Evolutionary conservation across 2,888 invertebrate genomes (phyloP), one percentile per base, ranked within the genome.

Genomic region (Hypselothyrea guttata): DNA sequence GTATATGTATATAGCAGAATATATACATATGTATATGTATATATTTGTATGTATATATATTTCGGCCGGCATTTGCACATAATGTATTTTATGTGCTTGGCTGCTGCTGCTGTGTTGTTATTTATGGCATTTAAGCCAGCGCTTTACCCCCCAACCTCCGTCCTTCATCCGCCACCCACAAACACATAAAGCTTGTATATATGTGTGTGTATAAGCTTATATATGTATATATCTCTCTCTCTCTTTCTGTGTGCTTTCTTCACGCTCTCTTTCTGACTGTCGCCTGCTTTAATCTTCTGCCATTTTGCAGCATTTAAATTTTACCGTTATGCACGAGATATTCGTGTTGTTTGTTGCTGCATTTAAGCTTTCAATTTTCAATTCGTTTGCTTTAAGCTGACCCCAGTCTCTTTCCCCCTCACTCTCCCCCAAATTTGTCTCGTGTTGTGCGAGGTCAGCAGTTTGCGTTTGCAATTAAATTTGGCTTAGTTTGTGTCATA

Each of bases 71-170:
- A 37, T 42, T 53, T 51, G 60, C 55, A 75, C 51, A 72, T 72
- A 55, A 71, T 72, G 58, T 72, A 58, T 69, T 67, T 62, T 72
- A 83, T 79, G 62, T 83, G 63, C 61, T 66, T 63, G 13, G 52
- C 47, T 83, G 64, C 77, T 53, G 49, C 62, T 57, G 54, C 63
- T 58, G 48, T 49, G 46, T 41, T 66, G 74, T 81, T 79, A 86
- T 79, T 79, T 84, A 81, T 84, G 86, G 79, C 63, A 83, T 83
- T 85, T 75, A 75, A 76, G 57, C 65, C 68, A 67, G 67, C 31
- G 30, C 28, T 31, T 38, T 31, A 7, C 72, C 38, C 54, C n/a
- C 33, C 55, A 58, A 51, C 46, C 63, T 59, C 51, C 47, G 5
- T 52, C 62, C 75, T 63, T 66, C 48, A 58, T 46, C 48, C n/a